Base-by-base conservation (phyloP, 2,113 vertebrate species). In the Oreochromis aureus region DNA sequence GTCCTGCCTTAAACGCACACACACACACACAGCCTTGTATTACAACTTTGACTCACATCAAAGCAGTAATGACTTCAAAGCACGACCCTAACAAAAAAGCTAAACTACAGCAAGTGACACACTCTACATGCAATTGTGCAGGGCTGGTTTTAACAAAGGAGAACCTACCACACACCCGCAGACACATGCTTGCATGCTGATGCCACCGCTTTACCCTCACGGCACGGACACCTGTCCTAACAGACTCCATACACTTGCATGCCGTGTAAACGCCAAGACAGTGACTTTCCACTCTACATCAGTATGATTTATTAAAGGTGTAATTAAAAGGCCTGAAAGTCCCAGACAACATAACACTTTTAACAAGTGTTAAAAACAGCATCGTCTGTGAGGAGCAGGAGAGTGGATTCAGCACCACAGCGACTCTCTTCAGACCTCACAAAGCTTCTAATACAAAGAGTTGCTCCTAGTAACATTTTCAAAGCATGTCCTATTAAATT, bases 21-120 rank as follows among this genome's bases (percentile, higher is more conserved):
- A 22, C 56, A 9, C 56, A 71, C 36, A 10, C 66, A 16, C 2
- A 2, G 39, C 22, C 22, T 24, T 71, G 7, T 44, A 44, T 44
- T 44, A 71, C 69, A 73, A 46, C 69, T 46, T 10, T 73, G 41
- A 73, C 69, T 73, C 69, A 46, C 69, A 73, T 73, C 69, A 73
- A 73, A 73, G 69, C 22, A 73, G 4, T 18, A 27, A 18, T 73
- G 69, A 46, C 69, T 73, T 73, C 41, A 73, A 73, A 27, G 69
- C 69, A 18, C 4, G 22, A 41, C 41, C 27, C 15, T 30, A 73
- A 73, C 69, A 71, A 71, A 16, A 71, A 46, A 27, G 5, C 13
- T 44, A 4, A 71, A 24, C 41, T 73, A 73, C 8, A 48, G 41
- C 69, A 2, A 0, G 39, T 71, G 66, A 71, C 39, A 71, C 41